Base-by-base conservation (phyloP, 2,797 vertebrate species). In the Glossophaga mutica region DNA sequence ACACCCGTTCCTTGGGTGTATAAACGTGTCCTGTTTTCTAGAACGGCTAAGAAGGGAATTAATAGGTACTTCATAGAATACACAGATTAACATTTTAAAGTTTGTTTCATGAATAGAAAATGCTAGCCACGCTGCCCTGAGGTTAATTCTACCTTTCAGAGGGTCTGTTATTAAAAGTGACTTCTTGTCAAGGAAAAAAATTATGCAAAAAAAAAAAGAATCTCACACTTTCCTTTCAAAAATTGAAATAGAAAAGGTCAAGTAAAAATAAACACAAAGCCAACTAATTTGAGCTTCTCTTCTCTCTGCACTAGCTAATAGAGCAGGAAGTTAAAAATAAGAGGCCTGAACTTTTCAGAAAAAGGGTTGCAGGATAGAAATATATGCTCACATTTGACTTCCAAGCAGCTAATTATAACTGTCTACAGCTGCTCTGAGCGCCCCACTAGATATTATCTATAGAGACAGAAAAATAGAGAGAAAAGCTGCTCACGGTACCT, bases 211-310 rank as follows among this genome's bases (percentile, higher is more conserved):
- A 78, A 91, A 79, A 78, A 85, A 73, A 86, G 83, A 90, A n/a
- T 34, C 84, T 42, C 81, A 76, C 67, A 34, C 52, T 76, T 93
- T 67, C 84, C 71, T 65, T 74, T 77, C 96, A 90, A 77, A 84
- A 73, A 67, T 12, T 55, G 42, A 65, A 81, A 83, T 32, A 21
- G 92, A 87, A 91, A 96, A 87, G 85, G 87, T 71, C 79, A 93
- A 87, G 26, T 87, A 81, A 76, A 94, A 87, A 89, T 46, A 92
- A 87, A 88, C 16, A 87, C 39, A 94, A 94, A 96, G 84, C 65
- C 74, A 71, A 77, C 50, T 84, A 85, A 87, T 77, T 29, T 16
- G 26, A 86, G 94, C 87, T 73, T 52, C 67, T 77, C n/a, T 84
- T 46, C 92, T 87, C 87, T 65, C 70, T 18, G 68, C 11, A 22